Base-by-base conservation (phyloP, 2,797 vertebrate species). In the Enteromius viviparus region DNA sequence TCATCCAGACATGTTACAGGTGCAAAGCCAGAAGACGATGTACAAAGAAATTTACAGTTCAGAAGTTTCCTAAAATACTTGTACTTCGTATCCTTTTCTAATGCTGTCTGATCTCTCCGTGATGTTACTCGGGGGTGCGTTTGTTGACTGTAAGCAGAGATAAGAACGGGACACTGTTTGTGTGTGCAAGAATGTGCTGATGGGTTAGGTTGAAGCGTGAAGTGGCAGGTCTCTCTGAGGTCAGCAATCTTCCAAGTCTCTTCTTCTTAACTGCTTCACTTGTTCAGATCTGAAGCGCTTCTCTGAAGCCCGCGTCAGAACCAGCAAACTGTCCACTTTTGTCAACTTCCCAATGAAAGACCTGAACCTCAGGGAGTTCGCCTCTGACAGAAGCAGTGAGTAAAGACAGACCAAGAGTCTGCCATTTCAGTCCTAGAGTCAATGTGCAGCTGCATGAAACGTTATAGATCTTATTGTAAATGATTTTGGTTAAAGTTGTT, bases 51-150 rank as follows among this genome's bases (percentile, higher is more conserved):
- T 99, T 99, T 93, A 99, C 96, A 64, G 91, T 99, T 92, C 98
- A 99, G 94, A 97, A 96, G 92, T 98, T 98, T 89, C 98, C 98
- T 84, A 99, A 97, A 93, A 98, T 99, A 90, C 91, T 99, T 92
- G 98, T 99, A 90, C 95, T 99, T 80, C 98, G 97, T 99, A 99
- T 99, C 98, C 96, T 97, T 95, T 86, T 2, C 12, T 55, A 23
- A 55, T n/a, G 34, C 55, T 19, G n/a, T 49, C 65, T 69, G 29
- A 75, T 76, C n/a, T 78, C 6, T 6, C 26, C 10, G 11, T 64
- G 71, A 37, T 80, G 45, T 76, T 34, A 37, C 34, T 53, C 6
- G 10, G 11, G 15, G 53, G 80, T 29, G 71, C 10, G 11, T 47
- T 82, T 83, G 81, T 83, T 58, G 72, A 76, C 64, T 7, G 81